These are phyloP conservation scores for Uria lomvia DNA, from an alignment of 2,113 vertebrate species.

Conservation along the genomic window DNA sequence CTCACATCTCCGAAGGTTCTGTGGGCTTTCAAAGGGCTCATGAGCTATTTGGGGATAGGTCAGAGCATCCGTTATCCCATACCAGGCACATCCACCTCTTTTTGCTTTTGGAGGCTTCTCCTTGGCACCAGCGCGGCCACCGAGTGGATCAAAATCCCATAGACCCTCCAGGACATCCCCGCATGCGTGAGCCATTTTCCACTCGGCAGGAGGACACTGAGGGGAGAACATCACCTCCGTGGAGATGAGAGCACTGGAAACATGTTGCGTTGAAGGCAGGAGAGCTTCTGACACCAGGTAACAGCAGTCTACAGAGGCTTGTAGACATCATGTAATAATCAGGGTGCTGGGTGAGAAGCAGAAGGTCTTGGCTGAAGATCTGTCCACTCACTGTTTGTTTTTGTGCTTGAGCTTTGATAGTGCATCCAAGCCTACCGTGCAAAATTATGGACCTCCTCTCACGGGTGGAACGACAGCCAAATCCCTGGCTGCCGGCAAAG, in stretches of 20 bases:
- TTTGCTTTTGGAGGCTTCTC: background rate
- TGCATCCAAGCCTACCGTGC: background rate
- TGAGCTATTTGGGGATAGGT: background rate
- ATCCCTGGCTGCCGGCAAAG: background rate
- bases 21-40: background rate
- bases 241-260: background rate
- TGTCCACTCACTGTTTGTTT: background rate
- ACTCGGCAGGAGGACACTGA: background rate
- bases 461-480: background rate
- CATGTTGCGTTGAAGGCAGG: background rate
- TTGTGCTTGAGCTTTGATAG: background rate
- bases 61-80: background rate
- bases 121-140: fast-evolving
- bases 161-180: background rate
- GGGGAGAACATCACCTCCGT: background rate
- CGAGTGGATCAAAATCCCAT: background rate
- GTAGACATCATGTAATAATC: background rate
- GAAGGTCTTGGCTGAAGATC: background rate
- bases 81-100: background rate
- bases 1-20: background rate
- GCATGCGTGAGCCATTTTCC: background rate
- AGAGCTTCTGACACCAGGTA: background rate
- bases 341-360: background rate
- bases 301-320: background rate
- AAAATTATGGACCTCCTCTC: background rate